These are phyloP conservation scores for Parnassius apollo DNA, from an alignment of 2,888 invertebrate species.

Conservation along the genomic window DNA sequence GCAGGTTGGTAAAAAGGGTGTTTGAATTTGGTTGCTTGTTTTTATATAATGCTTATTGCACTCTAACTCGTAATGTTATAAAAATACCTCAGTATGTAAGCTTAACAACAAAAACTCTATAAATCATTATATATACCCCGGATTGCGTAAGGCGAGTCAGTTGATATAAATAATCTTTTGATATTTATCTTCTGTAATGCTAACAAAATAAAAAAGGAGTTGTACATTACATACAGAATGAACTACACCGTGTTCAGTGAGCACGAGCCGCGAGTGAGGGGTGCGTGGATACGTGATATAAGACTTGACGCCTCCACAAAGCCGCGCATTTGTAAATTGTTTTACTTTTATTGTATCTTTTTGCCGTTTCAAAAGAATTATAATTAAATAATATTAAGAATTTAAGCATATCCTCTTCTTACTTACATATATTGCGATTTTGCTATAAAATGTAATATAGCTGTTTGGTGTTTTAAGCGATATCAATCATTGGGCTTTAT, in stretches of 20 bases:
- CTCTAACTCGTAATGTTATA: too few species aligned
- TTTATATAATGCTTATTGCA: too few species aligned
- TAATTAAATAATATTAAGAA: conserved; percentile 9
- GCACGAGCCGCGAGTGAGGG: conserved; percentile 13
- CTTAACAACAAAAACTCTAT: background rate
- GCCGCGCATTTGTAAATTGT: conserved; percentile 9
- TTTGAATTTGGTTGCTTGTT: too few species aligned
- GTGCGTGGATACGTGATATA: conserved; percentile 12
- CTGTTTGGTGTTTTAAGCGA: background rate
- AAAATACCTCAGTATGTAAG: background rate
- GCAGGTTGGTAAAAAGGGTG: too few species aligned
- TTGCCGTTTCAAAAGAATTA: conserved; percentile 14
- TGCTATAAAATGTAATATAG: too few species aligned
- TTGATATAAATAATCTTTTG: background rate
- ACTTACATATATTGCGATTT: background rate
- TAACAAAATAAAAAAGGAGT: background rate
- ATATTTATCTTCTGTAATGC: background rate
- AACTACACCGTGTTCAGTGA: conserved; percentile 3
- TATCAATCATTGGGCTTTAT: background rate
- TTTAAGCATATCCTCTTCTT: conserved; percentile 8
- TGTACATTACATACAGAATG: background rate
- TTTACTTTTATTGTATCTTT: conserved; percentile 12
- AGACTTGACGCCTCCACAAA: conserved; percentile 13
- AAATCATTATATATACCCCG: background rate
- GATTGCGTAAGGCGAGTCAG: background rate